These are phyloP conservation scores for Oxyura jamaicensis DNA, from an alignment of 2,113 vertebrate species.

Conservation along the genomic window DNA sequence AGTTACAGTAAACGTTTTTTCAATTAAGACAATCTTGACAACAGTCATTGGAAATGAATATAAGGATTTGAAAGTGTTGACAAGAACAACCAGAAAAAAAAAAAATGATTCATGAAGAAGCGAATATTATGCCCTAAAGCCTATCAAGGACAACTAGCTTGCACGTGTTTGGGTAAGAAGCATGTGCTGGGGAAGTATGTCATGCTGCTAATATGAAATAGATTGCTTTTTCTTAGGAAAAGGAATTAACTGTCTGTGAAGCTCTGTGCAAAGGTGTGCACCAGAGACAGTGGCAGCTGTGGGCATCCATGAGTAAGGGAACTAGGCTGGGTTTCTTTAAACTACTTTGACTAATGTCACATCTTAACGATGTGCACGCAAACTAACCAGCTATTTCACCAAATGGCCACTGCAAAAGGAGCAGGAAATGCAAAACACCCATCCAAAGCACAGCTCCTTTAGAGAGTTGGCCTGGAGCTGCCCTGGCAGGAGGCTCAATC, in stretches of 20 bases:
- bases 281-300: neutral
- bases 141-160: constrained; percentile 10
- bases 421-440: neutral
- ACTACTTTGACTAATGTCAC: neutral
- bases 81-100: neutral
- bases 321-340: neutral
- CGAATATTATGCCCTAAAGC: constrained; percentile 27
- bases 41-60: constrained; percentile 56
- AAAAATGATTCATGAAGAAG: constrained; percentile 9
- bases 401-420: neutral
- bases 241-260: neutral
- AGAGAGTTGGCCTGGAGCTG: neutral
- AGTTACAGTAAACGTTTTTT: constrained; percentile 70
- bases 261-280: neutral
- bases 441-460: neutral
- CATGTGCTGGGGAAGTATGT: neutral
- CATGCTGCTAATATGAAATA: neutral
- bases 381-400: neutral
- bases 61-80: neutral
- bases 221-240: neutral
- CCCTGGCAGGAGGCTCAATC: neutral
- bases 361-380: neutral
- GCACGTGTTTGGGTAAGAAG: neutral
- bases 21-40: constrained; percentile 71
- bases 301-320: neutral